Percentiles rank a stretch among this genome's conserved stretches.
These are phyloP conservation scores for Phrixothrix hirtus DNA, from an alignment of 2,888 invertebrate genomes.

Conservation along the genomic window DNA sequence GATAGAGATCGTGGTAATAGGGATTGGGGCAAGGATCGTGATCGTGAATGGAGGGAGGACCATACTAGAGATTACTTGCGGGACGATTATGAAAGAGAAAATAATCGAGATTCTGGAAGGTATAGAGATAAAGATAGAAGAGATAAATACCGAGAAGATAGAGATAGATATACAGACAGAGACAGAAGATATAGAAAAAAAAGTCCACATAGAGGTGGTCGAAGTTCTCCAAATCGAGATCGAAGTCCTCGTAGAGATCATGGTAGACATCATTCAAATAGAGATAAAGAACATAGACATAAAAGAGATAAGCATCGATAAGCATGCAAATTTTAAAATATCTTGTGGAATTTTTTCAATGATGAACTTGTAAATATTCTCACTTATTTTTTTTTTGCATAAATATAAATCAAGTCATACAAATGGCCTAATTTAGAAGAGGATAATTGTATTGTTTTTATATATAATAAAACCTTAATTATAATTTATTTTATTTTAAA, in stretches of 20 bases:
- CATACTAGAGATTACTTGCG: slow-evolving; percentile 45
- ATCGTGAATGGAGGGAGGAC: slow-evolving; percentile 44
- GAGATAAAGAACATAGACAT: slow-evolving; percentile 40
- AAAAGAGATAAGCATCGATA: slow-evolving; percentile 36
- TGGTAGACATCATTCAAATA: slow-evolving; percentile 30
- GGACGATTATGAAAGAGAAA: slow-evolving; percentile 45
- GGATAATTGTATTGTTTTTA: slow-evolving; percentile 1
- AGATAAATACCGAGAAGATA: slow-evolving; percentile 38
- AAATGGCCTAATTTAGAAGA: neutral
- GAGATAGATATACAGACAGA: slow-evolving; percentile 45
- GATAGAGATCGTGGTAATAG: slow-evolving; percentile 34
- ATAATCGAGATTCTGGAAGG: slow-evolving; percentile 42
- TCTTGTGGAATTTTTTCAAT: neutral
- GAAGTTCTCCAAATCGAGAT: too few relatives aligned
- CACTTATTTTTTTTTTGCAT: too few relatives aligned
- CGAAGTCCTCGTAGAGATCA: slow-evolving; percentile 25
- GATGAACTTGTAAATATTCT: too few relatives aligned
- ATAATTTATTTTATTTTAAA: too few relatives aligned
- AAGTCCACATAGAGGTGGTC: slow-evolving; percentile 53
- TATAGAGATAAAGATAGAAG: slow-evolving; percentile 38
- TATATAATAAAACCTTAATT: too few relatives aligned
- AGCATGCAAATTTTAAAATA: neutral
- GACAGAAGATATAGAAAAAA: slow-evolving; percentile 50
- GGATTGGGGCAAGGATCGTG: slow-evolving; percentile 45
- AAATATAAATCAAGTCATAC: too few relatives aligned